Conservation (phyloP, 2,888 invertebrate genomes). For the Hydrotaea cyrtoneurina region DNA sequence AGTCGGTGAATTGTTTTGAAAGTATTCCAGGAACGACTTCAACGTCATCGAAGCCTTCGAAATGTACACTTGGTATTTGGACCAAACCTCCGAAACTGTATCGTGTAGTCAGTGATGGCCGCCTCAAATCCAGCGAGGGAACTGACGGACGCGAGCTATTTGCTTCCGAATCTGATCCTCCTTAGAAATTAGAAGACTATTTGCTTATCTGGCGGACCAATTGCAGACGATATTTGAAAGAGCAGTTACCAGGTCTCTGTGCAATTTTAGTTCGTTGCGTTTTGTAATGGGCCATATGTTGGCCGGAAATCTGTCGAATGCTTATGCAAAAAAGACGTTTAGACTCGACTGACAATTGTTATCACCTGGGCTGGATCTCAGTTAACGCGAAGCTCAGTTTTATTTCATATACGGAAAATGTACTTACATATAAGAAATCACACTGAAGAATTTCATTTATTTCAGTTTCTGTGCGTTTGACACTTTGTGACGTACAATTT, state of each 20-base stretch:
- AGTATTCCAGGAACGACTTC: constrained; percentile 9
- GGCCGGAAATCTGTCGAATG: no score
- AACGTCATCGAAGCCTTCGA: constrained; percentile 44
- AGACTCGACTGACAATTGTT: no score
- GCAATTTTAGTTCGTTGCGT: constrained; percentile 21
- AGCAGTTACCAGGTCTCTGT: constrained; percentile 3
- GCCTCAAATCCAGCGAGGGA: background rate
- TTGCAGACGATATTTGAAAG: background rate
- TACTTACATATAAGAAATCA: no score
- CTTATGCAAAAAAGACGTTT: no score
- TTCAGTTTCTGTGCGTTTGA: no score
- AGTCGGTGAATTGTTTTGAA: background rate
- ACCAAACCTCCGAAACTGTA: background rate
- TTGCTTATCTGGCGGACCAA: background rate
- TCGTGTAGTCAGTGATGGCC: background rate
- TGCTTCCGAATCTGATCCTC: background rate
- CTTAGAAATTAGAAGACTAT: background rate
- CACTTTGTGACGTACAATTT: no score
- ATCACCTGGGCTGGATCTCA: no score
- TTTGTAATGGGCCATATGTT: constrained; percentile 35
- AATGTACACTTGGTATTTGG: constrained; percentile 23
- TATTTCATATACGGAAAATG: no score
- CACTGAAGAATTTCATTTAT: no score
- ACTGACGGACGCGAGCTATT: constrained; percentile 24
- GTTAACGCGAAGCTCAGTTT: no score